Evolutionary conservation across 2,888 invertebrate genomes (phyloP).

Genomic region (Ichneumoninae sp.): DNA sequence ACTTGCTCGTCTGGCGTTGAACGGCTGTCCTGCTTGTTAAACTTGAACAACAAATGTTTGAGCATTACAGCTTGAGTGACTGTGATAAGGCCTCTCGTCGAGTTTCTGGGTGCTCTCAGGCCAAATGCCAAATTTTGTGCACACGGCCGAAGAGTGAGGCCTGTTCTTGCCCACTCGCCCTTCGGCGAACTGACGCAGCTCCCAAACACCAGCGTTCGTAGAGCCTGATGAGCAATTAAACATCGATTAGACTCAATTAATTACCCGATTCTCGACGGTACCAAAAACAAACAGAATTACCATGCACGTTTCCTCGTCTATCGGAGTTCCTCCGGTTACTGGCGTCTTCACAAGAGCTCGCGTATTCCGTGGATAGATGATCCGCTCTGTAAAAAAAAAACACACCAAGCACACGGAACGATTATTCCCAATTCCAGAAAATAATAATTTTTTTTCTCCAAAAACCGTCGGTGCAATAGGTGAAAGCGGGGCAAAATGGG

Average conservation of each 20-base stretch:
- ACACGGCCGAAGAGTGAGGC: conserved; percentile 87
- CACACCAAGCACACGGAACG: conserved; percentile 21
- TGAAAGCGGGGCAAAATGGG: too few relatives aligned
- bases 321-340: conserved; percentile 88
- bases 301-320: conserved; percentile 88
- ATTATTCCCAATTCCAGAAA: neutral
- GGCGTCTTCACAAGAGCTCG: conserved; percentile 86
- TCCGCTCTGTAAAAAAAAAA: conserved; percentile 85
- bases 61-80: conserved; percentile 90
- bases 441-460: neutral
- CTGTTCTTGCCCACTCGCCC: conserved; percentile 90
- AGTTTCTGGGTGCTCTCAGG: conserved; percentile 88
- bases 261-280: neutral
- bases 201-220: conserved; percentile 88
- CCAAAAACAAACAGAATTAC: conserved; percentile 83
- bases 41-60: conserved; percentile 88
- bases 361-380: conserved; percentile 87
- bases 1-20: conserved; percentile 86
- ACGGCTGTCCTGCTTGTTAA: conserved; percentile 84
- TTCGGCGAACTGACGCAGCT: conserved; percentile 89
- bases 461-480: neutral
- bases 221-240: conserved; percentile 84
- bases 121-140: conserved; percentile 88
- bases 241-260: conserved; percentile 4
- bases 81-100: conserved; percentile 87